Evolutionary conservation across 2,797 vertebrate species (phyloP), one percentile per base, ranked within the genome.

Genomic region (Ceyx erithaca): DNA sequence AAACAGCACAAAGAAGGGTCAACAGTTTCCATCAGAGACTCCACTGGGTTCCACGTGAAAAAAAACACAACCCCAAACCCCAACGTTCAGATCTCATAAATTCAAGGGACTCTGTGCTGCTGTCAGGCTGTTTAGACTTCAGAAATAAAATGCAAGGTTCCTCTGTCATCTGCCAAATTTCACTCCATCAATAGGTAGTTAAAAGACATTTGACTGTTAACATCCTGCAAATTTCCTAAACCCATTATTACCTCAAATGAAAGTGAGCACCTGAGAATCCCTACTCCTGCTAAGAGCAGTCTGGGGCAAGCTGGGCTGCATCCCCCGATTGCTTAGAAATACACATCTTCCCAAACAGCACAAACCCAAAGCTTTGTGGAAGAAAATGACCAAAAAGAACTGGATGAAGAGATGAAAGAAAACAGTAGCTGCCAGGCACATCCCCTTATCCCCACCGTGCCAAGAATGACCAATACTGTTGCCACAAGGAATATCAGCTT

Each of bases 11-110:
- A 94, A 96, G 90, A 96, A 96, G 89, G 96, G 97, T 98, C 97
- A 98, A 97, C 79, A 81, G 97, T 97, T 97, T 98, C 98, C 96
- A 95, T 97, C 96, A 97, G 97, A 98, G 97, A 97, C 97, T 97
- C 97, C 96, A 98, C 97, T 98, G 97, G 97, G 97, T 98, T 98
- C 97, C 97, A 96, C 93, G 57, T 87, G 75, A 73, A 81, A 80
- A 63, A 40, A 30, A 31, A 43, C 11, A 40, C 35, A 17, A 91
- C 4, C 93, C 97, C 96, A 97, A 96, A 95, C 85, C 97, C 97
- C 97, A 97, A 96, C 96, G 96, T 97, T 98, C 93, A 97, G 94
- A 75, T 97, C 94, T 96, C 95, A 88, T 89, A 96, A 98, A 95
- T 96, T 97, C 95, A 92, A 87, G 95, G 93, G 97, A 98, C 97